Conservation (phyloP, 2,888 invertebrate species). For the Dicranocentrus wangi region DNA sequence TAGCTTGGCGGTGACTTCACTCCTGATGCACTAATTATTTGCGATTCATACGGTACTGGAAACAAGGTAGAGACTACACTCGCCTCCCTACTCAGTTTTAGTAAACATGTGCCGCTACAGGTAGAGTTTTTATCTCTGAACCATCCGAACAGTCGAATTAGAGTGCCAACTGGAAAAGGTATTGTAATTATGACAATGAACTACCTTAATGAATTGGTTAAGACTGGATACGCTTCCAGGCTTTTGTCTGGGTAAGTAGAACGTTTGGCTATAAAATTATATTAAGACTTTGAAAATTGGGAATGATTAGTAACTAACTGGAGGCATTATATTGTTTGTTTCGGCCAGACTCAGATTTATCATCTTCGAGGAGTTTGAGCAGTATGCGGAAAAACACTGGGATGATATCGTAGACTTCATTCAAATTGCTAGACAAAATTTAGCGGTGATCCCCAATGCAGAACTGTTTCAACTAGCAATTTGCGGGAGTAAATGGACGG, state of each 20-base stretch:
- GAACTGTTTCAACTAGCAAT: slow-evolving; percentile 23
- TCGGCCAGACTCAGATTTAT: slow-evolving; percentile 30
- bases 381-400: background rate
- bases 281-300: too few relatives aligned
- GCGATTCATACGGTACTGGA: slow-evolving; percentile 21
- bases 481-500: slow-evolving; percentile 30
- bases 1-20: too few relatives aligned
- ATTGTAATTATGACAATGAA: slow-evolving; percentile 27
- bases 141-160: background rate
- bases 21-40: slow-evolving; percentile 29
- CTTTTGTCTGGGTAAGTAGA: background rate
- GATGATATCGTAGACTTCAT: background rate
- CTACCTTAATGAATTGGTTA: background rate
- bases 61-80: slow-evolving; percentile 5
- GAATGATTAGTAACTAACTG: too few relatives aligned
- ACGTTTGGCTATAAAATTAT: too few relatives aligned
- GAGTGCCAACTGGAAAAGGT: slow-evolving; percentile 18
- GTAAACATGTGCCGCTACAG: slow-evolving; percentile 4
- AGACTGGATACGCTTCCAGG: too few relatives aligned
- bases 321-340: too few relatives aligned
- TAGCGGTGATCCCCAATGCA: too few relatives aligned
- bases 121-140: slow-evolving; percentile 19
- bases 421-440: too few relatives aligned
- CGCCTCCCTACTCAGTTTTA: background rate
- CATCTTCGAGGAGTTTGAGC: slow-evolving; percentile 41